Conservation (phyloP, 2,113 vertebrate species). For the Pyrgilauda ruficollis region DNA sequence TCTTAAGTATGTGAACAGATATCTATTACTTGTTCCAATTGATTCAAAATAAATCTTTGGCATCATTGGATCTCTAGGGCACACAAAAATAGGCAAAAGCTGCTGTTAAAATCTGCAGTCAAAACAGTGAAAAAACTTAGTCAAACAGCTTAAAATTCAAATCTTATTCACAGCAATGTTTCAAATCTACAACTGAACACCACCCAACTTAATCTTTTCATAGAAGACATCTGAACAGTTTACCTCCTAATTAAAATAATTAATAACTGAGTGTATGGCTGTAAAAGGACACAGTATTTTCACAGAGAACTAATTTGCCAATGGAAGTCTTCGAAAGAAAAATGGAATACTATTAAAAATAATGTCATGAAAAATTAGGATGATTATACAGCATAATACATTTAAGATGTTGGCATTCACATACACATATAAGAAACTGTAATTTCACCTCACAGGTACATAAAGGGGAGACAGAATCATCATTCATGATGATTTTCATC, state of each 20-base stretch:
- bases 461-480: background rate
- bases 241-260: background rate
- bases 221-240: background rate
- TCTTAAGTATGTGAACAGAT: background rate
- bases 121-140: background rate
- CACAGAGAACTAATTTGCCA: background rate
- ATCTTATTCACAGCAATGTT: background rate
- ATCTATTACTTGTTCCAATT: background rate
- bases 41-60: background rate
- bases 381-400: background rate
- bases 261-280: background rate
- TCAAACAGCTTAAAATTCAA: background rate
- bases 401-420: background rate
- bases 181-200: background rate
- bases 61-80: background rate
- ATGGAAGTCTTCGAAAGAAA: background rate
- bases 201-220: background rate
- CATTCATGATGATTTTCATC: background rate
- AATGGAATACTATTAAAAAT: background rate
- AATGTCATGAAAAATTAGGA: background rate
- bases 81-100: background rate
- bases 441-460: background rate
- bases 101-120: background rate
- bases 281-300: background rate
- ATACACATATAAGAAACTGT: background rate